Conservation (phyloP, 2,113 vertebrate genomes). For the Mobula birostris region DNA sequence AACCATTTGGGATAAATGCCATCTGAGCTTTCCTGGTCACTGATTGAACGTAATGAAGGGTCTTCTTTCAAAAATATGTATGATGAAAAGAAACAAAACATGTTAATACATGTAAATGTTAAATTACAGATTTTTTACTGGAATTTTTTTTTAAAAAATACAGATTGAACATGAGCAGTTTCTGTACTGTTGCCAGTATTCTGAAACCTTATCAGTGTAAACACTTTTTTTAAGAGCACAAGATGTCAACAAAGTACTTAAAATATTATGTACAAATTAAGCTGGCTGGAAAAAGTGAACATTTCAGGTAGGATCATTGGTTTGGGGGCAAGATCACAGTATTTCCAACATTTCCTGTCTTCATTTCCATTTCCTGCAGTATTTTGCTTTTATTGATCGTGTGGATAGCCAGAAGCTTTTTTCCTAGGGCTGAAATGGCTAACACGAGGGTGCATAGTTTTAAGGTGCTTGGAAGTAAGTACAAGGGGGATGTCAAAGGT, state of each 20-base stretch:
- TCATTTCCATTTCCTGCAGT: too few relatives aligned
- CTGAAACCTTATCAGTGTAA: background rate
- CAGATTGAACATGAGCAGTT: background rate
- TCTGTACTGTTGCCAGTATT: background rate
- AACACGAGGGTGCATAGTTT: too few relatives aligned
- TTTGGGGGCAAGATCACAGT: too few relatives aligned
- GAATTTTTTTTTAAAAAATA: background rate
- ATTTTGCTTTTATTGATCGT: too few relatives aligned
- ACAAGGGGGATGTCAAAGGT: too few relatives aligned
- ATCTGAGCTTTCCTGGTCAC: slow-evolving; percentile 88
- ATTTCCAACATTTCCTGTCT: too few relatives aligned
- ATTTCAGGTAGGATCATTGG: too few relatives aligned
- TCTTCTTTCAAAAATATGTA: slow-evolving; percentile 54
- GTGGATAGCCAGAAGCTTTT: too few relatives aligned
- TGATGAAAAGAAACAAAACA: background rate
- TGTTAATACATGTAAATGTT: background rate
- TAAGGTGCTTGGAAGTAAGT: too few relatives aligned
- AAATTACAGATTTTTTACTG: background rate
- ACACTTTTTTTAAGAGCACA: background rate
- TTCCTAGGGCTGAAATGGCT: too few relatives aligned
- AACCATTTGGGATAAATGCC: slow-evolving; percentile 91
- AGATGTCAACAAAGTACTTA: background rate
- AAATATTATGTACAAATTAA: background rate
- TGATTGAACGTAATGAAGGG: slow-evolving; percentile 72
- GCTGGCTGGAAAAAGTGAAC: too few relatives aligned